Evolutionary conservation across 2,113 vertebrate genomes (phyloP), one percentile per base, ranked within the genome.

Genomic region (Oreochromis aureus): DNA sequence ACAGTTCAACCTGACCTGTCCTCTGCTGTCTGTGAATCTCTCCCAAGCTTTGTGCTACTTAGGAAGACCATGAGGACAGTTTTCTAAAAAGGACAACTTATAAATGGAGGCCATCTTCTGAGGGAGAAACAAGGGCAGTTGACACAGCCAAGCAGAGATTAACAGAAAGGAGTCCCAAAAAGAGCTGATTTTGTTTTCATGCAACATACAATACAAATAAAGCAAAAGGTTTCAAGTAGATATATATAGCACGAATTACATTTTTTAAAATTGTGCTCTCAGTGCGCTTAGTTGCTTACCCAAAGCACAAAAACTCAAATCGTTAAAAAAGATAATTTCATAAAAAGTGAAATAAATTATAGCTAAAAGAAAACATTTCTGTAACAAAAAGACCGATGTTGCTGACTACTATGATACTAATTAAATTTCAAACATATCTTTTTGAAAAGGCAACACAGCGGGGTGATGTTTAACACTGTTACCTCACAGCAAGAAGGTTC

Each of bases 61-160:
- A 79, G 71, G 54, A 48, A 84, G 82, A 88, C 30, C 61, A 87
- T n/a, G 80, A 87, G 86, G 84, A 87, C 69, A 55, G 46, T 44
- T 87, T 83, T 69, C n/a, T 18, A 63, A 82, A 84, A 79, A 87
- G 81, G 81, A 81, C 73, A 84, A 76, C 63, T 81, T 91, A 78
- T 86, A 94, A 92, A 91, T 87, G 87, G 87, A 92, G 90, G 41
- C 41, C 81, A 66, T 83, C 15, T 53, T 93, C 86, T 88, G 61
- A 86, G 86, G 87, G 86, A 83, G 41, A 84, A 73, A 81, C 78
- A 86, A 92, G 89, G 90, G 90, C 83, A 87, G 81, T 78, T 71
- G 83, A 89, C 4, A 82, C 44, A 80, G 18, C 3, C 15, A 53
- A 27, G 7, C 13, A 73, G 55, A 44, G 16, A 79, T 19, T n/a